Percentiles rank a stretch among this genome's conserved stretches.
Conservation (phyloP, 2,888 invertebrate genomes). For the Polyommatus iphigenia region DNA sequence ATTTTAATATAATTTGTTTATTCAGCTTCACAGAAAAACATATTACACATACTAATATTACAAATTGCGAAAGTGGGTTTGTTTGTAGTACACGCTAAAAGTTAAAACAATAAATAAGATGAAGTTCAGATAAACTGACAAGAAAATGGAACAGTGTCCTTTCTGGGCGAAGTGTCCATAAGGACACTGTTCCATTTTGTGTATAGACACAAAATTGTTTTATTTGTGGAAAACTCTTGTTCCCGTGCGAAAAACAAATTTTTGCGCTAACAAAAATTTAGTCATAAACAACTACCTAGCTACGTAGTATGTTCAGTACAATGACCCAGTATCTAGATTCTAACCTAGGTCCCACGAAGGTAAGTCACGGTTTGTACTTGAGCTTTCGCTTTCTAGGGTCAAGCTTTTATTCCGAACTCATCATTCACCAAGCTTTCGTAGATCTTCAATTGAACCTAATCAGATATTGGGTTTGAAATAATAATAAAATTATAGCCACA, state of each 20-base stretch:
- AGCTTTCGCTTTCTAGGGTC: conserved; percentile 11
- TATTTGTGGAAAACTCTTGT: too few species aligned
- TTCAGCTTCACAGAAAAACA: background rate
- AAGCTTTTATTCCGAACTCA: background rate
- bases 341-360: background rate
- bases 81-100: too few species aligned
- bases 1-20: background rate
- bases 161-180: too few species aligned
- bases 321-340: background rate
- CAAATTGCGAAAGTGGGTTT: too few species aligned
- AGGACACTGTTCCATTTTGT: too few species aligned
- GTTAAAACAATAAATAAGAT: too few species aligned
- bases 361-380: background rate
- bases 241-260: background rate
- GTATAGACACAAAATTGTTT: too few species aligned
- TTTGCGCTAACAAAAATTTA: background rate
- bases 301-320: background rate
- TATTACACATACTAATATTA: too few species aligned
- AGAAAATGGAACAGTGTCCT: too few species aligned
- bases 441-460: background rate
- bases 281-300: background rate
- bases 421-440: background rate
- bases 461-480: too few species aligned
- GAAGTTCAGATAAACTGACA: too few species aligned
- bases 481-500: too few species aligned